Percentiles rank a stretch among this genome's conserved stretches.
Conservation (phyloP, 2,888 invertebrate species). For the Oligia latruncula region DNA sequence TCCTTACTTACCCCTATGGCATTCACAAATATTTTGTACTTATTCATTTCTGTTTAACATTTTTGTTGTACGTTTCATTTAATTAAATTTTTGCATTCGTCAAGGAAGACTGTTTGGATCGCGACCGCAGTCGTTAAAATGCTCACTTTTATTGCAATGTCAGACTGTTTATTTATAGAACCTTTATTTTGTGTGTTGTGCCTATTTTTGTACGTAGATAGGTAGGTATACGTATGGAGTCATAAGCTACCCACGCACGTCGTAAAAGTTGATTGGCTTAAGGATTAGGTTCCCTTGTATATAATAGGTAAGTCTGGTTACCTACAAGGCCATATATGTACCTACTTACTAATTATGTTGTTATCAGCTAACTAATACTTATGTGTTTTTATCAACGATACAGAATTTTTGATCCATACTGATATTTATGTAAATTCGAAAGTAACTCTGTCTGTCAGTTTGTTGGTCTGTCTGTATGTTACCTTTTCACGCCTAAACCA, state of each 20-base stretch:
- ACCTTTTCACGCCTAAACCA: too few relatives aligned
- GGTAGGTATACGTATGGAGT: slow-evolving; percentile 17
- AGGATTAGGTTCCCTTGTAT: slow-evolving; percentile 23
- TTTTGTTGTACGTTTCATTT: slow-evolving; percentile 17
- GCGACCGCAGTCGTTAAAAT: slow-evolving; percentile 39
- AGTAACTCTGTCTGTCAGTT: too few relatives aligned
- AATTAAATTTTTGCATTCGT: slow-evolving; percentile 38
- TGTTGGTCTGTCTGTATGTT: too few relatives aligned
- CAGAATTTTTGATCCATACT: background rate
- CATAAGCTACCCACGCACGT: slow-evolving; percentile 44
- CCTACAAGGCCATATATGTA: background rate
- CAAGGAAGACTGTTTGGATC: slow-evolving; percentile 38
- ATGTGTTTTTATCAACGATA: background rate
- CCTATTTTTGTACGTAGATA: slow-evolving; percentile 3
- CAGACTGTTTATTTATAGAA: slow-evolving; percentile 31
- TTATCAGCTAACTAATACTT: background rate
- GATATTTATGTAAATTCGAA: too few relatives aligned
- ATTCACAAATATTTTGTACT: background rate
- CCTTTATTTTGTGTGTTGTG: slow-evolving; percentile 13
- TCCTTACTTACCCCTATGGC: background rate
- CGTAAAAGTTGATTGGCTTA: slow-evolving; percentile 51
- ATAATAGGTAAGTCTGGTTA: slow-evolving; percentile 15
- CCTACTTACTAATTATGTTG: background rate
- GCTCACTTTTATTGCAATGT: slow-evolving; percentile 33
- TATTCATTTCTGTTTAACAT: background rate